Base-by-base conservation (phyloP, 2,113 vertebrate species). In the Cynopterus brachyotis region DNA sequence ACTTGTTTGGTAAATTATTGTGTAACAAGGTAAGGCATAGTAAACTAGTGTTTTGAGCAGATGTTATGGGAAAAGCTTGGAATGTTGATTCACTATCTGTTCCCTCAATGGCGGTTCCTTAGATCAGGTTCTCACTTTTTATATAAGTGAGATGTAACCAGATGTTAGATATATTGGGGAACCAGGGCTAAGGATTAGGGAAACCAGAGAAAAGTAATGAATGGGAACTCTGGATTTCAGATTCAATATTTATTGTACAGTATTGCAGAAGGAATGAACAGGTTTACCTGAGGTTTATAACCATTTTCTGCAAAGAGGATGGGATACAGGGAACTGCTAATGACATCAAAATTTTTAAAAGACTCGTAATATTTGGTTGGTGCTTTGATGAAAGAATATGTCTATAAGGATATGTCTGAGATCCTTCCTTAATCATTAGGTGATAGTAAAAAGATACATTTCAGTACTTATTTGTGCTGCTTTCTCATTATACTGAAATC, bases 381-480 rank as follows among this genome's bases (percentile, higher is more conserved):
- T 47, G 42, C 69, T 94, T 88, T 59, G 69, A 55, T 94, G n/a
- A 19, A 80, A 70, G 79, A 28, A 53, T 72, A 37, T 28, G 5
- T 72, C 35, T 88, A 17, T 93, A 57, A 89, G 57, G 24, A 20
- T 86, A n/a, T 75, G 57, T 93, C 57, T 86, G 53, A 55, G n/a
- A n/a, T n/a, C n/a, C 72, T 95, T 72, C 32, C 69, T 22, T 94
- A 8, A n/a, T n/a, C n/a, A n/a, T n/a, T 59, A 85, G 62, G 42
- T 93, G 37, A 88, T 92, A 30, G 15, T 96, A 94, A 66, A 67
- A 86, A 87, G 67, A 17, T 69, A 22, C 55, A 37, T 93, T 79
- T 57, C 73, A 19, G 20, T 42, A 50, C 78, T 96, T 94, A 82
- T 79, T 75, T 75, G 24, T 47, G 15, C 17, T 79, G 62, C 66